Conservation (phyloP, 1,140 invertebrate species). For the Trichonephila clavipes region DNA sequence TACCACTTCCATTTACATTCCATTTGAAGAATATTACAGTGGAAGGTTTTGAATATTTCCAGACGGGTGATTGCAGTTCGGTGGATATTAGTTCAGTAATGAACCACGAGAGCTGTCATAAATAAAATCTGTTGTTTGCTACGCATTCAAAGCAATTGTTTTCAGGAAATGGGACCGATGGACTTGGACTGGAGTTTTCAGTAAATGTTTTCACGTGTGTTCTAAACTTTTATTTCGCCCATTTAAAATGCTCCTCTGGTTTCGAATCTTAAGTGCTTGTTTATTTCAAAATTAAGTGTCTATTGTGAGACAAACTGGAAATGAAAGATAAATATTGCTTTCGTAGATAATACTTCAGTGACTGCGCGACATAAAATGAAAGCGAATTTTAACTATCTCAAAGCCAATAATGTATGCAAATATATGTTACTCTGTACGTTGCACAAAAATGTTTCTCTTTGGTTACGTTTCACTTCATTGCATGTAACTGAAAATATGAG, state of each 20-base stretch:
- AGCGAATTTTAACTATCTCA: too few species aligned
- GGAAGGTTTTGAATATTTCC: background rate
- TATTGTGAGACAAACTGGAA: background rate
- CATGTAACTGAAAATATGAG: too few species aligned
- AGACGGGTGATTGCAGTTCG: slow-evolving; percentile 29
- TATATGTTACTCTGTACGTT: too few species aligned
- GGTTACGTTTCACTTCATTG: too few species aligned
- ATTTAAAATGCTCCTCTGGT: background rate
- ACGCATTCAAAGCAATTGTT: slow-evolving; percentile 23
- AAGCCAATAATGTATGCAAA: too few species aligned
- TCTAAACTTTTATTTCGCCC: background rate
- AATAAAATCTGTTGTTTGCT: slow-evolving; percentile 18
- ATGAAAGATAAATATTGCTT: background rate
- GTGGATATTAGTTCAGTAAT: slow-evolving; percentile 5
- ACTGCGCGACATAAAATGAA: too few species aligned
- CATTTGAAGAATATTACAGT: slow-evolving; percentile 35
- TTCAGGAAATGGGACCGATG: background rate
- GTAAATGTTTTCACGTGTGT: background rate
- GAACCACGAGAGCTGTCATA: slow-evolving; percentile 2
- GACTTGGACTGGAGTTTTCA: background rate
- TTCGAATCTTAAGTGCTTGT: background rate
- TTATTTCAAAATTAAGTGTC: background rate
- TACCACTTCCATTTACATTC: slow-evolving; percentile 28
- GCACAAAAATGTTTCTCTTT: too few species aligned
- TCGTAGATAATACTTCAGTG: background rate